Evolutionary conservation across 2,797 vertebrate species (phyloP).

Genomic region (Coregonus suidteri): DNA sequence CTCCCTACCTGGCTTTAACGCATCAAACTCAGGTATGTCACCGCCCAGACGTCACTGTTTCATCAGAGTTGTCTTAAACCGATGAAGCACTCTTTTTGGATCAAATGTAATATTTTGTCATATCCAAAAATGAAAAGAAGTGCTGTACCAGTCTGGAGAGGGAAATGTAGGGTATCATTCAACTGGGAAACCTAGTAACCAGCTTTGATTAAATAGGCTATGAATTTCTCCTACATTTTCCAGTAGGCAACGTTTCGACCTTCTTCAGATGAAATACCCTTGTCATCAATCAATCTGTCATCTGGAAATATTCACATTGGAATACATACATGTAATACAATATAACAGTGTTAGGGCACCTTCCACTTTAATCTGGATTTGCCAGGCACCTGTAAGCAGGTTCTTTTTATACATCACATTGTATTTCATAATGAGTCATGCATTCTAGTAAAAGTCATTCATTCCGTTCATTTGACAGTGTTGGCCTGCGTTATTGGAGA

Average conservation of each 20-base stretch:
- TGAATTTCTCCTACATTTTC: not conserved
- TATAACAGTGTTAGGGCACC: not conserved
- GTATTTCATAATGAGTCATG: not conserved
- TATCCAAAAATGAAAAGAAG: not conserved
- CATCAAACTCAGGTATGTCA: slow-evolving; percentile 95
- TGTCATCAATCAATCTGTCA: not conserved
- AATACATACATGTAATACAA: not conserved
- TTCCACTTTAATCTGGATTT: not conserved
- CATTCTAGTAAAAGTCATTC: not conserved
- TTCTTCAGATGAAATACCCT: not conserved
- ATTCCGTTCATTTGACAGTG: not conserved
- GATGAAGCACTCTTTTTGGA: not conserved
- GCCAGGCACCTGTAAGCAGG: not conserved
- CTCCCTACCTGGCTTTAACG: slow-evolving; percentile 95
- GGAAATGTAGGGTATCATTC: not conserved
- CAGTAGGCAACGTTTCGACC: not conserved
- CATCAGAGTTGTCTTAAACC: not conserved
- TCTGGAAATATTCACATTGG: not conserved
- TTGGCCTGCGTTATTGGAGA: not conserved
- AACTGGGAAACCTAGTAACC: not conserved
- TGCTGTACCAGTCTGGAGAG: not conserved
- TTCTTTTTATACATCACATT: not conserved
- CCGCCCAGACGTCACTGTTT: slow-evolving; percentile 17
- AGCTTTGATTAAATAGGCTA: not conserved
- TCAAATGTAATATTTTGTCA: not conserved